Percentiles rank a stretch among this genome's conserved stretches.
Evolutionary conservation across 2,888 invertebrate genomes (phyloP).

Genomic region (Melanophora roralis): DNA sequence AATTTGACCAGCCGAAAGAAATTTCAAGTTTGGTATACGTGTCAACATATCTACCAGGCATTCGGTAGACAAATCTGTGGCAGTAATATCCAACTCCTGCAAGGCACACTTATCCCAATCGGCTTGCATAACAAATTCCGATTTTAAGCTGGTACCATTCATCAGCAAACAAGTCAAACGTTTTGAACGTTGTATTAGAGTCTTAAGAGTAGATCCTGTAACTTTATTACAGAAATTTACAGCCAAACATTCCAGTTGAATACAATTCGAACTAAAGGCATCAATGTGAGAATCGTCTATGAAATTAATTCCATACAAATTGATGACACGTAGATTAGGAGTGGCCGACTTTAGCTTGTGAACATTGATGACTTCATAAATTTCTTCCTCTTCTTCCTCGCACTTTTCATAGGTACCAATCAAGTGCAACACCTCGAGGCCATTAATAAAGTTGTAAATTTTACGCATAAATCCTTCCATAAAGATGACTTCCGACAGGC

Average conservation of each 20-base stretch:
- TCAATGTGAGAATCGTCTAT: constrained; percentile 99
- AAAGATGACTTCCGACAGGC: constrained; percentile 98
- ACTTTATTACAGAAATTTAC: constrained; percentile 98
- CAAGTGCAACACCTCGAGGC: constrained; percentile 94
- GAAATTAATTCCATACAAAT: constrained; percentile 98
- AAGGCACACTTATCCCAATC: constrained; percentile 98
- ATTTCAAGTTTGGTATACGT: constrained; percentile 89
- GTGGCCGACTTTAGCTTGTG: constrained; percentile 98
- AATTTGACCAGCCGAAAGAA: constrained; percentile 96
- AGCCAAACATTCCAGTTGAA: constrained; percentile 96
- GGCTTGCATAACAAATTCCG: constrained; percentile 94
- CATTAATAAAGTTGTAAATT: constrained; percentile 99
- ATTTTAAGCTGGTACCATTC: constrained; percentile 97
- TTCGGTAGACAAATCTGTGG: constrained; percentile 96
- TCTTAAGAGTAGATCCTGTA: constrained; percentile 96
- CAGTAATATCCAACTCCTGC: constrained; percentile 97
- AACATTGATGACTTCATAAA: constrained; percentile 99
- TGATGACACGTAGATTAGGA: constrained; percentile 97
- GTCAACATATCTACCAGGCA: constrained; percentile 95
- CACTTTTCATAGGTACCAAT: constrained; percentile 99
- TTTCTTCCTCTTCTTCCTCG: constrained; percentile 99
- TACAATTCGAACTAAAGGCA: constrained; percentile 97
- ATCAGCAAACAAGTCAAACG: constrained; percentile 94
- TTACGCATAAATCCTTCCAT: constrained; percentile 99
- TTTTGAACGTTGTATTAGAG: constrained; percentile 94